These are phyloP conservation scores for Thinocorus orbignyianus DNA, from an alignment of 2,113 vertebrate genomes.

Conservation along the genomic window DNA sequence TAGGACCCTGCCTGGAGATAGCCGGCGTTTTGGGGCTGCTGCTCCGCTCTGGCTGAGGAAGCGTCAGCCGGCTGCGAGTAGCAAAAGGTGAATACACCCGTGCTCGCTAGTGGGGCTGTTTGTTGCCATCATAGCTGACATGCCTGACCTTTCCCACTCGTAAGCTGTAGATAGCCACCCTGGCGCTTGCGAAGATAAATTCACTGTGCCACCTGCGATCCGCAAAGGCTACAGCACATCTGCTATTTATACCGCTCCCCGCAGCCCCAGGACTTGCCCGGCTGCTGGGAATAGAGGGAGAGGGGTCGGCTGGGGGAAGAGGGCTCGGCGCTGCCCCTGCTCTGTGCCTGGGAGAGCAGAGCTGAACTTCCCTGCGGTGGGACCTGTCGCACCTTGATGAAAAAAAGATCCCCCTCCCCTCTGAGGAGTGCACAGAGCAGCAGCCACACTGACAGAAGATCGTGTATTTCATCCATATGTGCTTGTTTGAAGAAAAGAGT, in stretches of 20 bases:
- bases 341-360: neutral
- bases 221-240: neutral
- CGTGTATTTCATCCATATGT: neutral
- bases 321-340: neutral
- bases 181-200: neutral
- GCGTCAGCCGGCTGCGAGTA: neutral
- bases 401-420: neutral
- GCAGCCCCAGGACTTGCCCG: neutral
- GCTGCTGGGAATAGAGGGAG: neutral
- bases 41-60: neutral
- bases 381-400: accelerated
- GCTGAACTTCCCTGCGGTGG: accelerated
- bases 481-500: neutral
- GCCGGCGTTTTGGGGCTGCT: neutral
- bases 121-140: neutral
- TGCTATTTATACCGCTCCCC: neutral
- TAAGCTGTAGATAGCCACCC: neutral
- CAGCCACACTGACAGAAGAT: neutral
- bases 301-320: neutral
- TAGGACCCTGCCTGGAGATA: neutral
- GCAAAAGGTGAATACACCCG: accelerated
- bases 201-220: neutral
- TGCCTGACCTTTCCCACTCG: neutral
- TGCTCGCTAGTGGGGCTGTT: neutral
- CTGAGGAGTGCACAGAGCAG: neutral